phyloP scores from a whole-genome alignment of 1,140 invertebrate species.

The Ceratosolen fusciceps region DNA sequence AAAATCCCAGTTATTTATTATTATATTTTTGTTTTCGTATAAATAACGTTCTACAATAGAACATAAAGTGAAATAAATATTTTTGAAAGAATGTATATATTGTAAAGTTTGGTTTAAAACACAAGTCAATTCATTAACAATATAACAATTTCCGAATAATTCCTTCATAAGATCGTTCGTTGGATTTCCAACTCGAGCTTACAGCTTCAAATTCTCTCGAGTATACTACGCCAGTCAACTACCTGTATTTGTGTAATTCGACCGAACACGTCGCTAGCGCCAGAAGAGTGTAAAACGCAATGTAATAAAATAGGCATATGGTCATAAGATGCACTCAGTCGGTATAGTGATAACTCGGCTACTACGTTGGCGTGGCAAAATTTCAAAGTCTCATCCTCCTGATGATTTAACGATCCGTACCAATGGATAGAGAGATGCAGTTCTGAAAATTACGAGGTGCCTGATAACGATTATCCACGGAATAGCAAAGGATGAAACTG shows the following conservation, averaged over 20 bases:
- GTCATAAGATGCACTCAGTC: not conserved
- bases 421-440: slow-evolving; percentile 1
- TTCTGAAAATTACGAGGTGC: slow-evolving; percentile 32
- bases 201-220: too few relatives aligned
- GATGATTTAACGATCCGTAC: not conserved
- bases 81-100: too few relatives aligned
- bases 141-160: too few relatives aligned
- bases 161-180: too few relatives aligned
- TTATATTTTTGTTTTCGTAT: too few relatives aligned
- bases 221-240: too few relatives aligned
- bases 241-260: not conserved
- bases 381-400: slow-evolving; percentile 19
- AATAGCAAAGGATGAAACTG: slow-evolving; percentile 2
- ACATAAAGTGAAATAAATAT: too few relatives aligned
- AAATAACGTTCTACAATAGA: too few relatives aligned
- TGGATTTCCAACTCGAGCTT: too few relatives aligned
- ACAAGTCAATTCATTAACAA: too few relatives aligned
- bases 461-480: slow-evolving; percentile 40
- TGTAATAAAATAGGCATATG: slow-evolving; percentile 34
- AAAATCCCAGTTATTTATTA: too few relatives aligned
- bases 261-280: not conserved
- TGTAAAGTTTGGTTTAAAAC: too few relatives aligned
- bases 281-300: slow-evolving; percentile 14
- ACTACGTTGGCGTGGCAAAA: not conserved
- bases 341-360: slow-evolving; percentile 10